Conservation (phyloP, 2,113 vertebrate genomes). For the Corythornis vintsioides region DNA sequence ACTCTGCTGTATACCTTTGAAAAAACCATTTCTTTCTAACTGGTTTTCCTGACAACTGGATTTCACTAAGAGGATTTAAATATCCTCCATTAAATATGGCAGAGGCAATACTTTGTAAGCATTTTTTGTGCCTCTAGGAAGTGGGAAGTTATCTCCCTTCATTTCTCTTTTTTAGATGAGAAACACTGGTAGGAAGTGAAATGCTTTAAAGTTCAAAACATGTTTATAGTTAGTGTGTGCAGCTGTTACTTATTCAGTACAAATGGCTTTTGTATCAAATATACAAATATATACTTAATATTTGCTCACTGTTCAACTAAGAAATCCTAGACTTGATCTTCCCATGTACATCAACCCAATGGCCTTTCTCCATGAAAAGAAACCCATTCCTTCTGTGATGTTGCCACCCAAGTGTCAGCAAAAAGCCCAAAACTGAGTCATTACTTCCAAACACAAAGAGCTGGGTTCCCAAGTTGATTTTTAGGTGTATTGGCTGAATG, state of each 20-base stretch:
- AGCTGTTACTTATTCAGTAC: neutral
- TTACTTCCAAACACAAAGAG: neutral
- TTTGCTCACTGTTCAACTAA: neutral
- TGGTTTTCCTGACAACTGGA: neutral
- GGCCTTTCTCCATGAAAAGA: neutral
- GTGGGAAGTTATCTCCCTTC: neutral
- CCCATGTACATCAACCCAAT: neutral
- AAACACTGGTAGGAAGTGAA: neutral
- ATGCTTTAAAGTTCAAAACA: neutral
- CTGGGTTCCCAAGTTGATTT: neutral
- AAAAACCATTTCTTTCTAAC: neutral
- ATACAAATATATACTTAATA: neutral
- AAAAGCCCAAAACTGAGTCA: too few species aligned
- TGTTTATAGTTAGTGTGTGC: neutral
- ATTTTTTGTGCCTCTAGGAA: constrained; percentile 14
- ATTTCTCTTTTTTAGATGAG: neutral
- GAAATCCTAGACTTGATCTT: neutral
- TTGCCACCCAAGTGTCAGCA: neutral
- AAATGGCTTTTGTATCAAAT: neutral
- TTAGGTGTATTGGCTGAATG: neutral
- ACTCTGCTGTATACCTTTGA: neutral
- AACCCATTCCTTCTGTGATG: neutral
- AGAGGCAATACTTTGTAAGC: neutral
- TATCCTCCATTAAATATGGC: neutral
- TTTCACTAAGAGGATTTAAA: neutral